phyloP scores from a whole-genome alignment of 2,797 vertebrate species.

The Falco rusticolus region DNA sequence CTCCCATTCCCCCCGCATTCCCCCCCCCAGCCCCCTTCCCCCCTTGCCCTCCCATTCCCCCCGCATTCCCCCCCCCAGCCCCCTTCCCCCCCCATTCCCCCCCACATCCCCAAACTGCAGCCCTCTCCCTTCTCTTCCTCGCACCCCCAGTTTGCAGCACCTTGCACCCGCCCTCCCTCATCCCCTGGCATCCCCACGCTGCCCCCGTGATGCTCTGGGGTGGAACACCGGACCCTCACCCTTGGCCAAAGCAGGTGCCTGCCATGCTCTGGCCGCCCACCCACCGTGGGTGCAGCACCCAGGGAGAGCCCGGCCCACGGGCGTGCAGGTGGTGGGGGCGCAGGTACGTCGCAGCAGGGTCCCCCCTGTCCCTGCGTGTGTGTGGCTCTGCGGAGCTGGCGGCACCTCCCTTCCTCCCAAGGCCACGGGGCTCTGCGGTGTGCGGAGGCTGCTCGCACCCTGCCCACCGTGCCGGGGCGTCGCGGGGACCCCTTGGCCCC shows the following conservation, averaged over 20 bases:
- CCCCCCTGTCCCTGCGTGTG: background rate
- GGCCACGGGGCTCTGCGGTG: background rate
- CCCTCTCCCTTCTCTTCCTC: background rate
- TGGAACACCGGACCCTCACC: background rate
- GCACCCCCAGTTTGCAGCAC: background rate
- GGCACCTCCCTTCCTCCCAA: constrained; percentile 25
- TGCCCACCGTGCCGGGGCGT: background rate
- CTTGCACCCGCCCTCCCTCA: background rate
- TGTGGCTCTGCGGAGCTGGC: constrained; percentile 1
- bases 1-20: too few relatives aligned
- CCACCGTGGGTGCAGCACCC: rapidly evolving
- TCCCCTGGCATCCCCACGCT: too few relatives aligned
- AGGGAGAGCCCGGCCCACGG: too few relatives aligned
- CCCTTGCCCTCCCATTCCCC: too few relatives aligned
- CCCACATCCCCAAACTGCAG: background rate
- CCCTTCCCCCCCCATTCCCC: background rate
- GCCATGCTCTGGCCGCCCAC: rapidly evolving
- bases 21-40: too few relatives aligned
- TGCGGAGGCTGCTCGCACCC: background rate
- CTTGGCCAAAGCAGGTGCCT: background rate
- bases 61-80: too few relatives aligned
- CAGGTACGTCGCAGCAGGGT: background rate
- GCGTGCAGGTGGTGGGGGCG: background rate
- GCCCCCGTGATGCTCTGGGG: background rate
- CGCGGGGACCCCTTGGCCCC: rapidly evolving